Evolutionary conservation across 2,888 invertebrate genomes (phyloP), one percentile per base, ranked within the genome.

Genomic region (Colostygia pectinataria): DNA sequence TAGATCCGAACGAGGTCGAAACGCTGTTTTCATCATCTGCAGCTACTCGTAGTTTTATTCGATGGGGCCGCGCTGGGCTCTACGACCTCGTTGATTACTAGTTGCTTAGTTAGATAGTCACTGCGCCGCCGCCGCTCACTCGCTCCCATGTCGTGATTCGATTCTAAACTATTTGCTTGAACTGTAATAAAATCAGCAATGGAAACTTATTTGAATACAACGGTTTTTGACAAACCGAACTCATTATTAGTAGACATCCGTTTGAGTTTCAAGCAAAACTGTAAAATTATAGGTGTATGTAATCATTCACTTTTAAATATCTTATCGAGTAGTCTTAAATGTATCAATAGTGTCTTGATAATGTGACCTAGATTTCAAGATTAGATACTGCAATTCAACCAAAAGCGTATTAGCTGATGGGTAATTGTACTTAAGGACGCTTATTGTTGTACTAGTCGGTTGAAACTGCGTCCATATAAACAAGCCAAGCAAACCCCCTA

Each of bases 1-100:
- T 86, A 88, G 80, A 83, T 87, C 65, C 64, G 55, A 81, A 80
- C 86, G 84, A 86, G 85, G 88, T 77, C 86, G 71, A 74, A 80
- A 77, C 77, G 79, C 74, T 71, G 83, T 86, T 84, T 85, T 84
- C 85, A 86, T 83, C 83, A 84, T 78, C 80, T 79, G 65, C 71
- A 74, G 67, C 71, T 66, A 29, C 31, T 13, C 23, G 31, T 31
- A 71, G 77, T 82, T 82, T 81, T 76, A 78, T 80, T 77, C 74
- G 80, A 80, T 80, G 86, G 83, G 85, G 87, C 86, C 87, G 62
- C 82, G 64, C 49, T 71, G 83, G 86, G 85, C 80, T 75, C 71
- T 41, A 55, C 73, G 81, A 71, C 77, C 81, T 77, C 77, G 80
- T 65, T 55, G 27, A 33, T 57, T 68, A 75, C 71, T 59, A 71